Base-by-base conservation (phyloP, 37 sponge, comb jelly and placozoan species). In the Ianthella basta region DNA sequence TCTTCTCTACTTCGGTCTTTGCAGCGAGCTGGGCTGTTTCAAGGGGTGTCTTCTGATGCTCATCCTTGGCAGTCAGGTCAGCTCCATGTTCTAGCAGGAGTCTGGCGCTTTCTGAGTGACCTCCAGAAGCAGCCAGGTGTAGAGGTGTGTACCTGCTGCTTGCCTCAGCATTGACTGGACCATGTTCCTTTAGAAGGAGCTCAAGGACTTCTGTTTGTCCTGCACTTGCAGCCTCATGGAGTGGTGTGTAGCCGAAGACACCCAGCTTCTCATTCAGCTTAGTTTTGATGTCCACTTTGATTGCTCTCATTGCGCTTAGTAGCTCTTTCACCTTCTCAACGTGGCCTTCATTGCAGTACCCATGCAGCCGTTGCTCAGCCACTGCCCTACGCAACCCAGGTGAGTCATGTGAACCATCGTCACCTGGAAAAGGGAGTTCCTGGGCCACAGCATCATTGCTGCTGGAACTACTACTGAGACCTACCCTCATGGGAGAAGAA, bases 191-290 rank as follows among this genome's bases (percentile, higher is more conserved):
- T 12, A 92, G 40, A 44, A 95, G 40, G 63, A 81, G 84, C 35
- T 89, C 55, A 35, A 95, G 56, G 5, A 95, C 88, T 44, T 87
- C 36, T 15, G 35, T 24, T 8, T 89, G 86, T 39, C 92, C 92
- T 29, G 81, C 74, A 33, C 82, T 83, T 37, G 86, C 88, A 12
- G 95, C 95, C 55, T 89, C 92, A 80, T 95, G 95, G 4, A 95
- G 84, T 35, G 95, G 95, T 14, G 95, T 91, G 88, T 95, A 95
- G 41, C 95, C 92, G 60, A 85, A 95, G 29, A 95, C 92, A 34
- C 95, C 95, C 53, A 84, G 72, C 25, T 84, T 73, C 30, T 84
- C 86, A 10, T 63, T 56, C 5, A 95, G 84, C 29, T 87, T 80
- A 32, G 38, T 75, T 19, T 67, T 61, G 4, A 93, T 57, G 35